Evolutionary conservation across 2,797 vertebrate species (phyloP), one percentile per base, ranked within the genome.

Genomic region (Sciurus carolinensis): DNA sequence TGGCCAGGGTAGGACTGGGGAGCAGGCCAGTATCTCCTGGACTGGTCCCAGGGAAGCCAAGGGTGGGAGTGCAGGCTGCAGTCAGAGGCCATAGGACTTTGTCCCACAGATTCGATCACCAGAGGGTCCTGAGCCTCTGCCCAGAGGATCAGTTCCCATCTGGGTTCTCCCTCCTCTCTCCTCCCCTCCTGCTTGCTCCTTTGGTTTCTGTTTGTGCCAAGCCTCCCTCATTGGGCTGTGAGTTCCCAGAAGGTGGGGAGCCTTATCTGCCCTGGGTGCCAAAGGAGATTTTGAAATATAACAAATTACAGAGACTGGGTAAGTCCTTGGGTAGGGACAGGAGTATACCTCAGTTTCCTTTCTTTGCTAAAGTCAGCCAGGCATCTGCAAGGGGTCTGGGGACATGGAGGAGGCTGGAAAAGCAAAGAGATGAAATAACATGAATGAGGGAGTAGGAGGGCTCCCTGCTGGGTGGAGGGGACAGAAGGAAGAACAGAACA

Each of bases 1-100:
- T 36, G 54, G 42, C 1, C n/a, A 36, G 28, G 7, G 14, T 0
- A 0, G 9, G 18, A 33, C 17, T 5, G 1, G 30, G 11, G 1
- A 52, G 4, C 26, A 80, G 26, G 39, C 33, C 14, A 22, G 39
- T 13, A 8, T 64, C 28, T 76, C 72, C 93, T 12, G 8, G 42
- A 33, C 39, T 10, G 12, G 82, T 52, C 50, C 33, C 9, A 28
- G n/a, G 62, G 36, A 91, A 72, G 69, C 33, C 69, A 33, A 36
- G 33, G 62, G 13, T 7, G 15, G 50, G 1, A 7, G 20, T 33
- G 3, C 44, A 64, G 84, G 36, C n/a, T 24, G 12, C 2, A 28
- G 33, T 24, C 18, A 26, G 26, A 42, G 28, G 64, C 36, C n/a
- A 22, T 24, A 42, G 54, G 57, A 17, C 44, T 82, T 39, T 11